phyloP scores from a whole-genome alignment of 1,140 invertebrate genomes.

The Pseudomyrmex cubaensis region DNA sequence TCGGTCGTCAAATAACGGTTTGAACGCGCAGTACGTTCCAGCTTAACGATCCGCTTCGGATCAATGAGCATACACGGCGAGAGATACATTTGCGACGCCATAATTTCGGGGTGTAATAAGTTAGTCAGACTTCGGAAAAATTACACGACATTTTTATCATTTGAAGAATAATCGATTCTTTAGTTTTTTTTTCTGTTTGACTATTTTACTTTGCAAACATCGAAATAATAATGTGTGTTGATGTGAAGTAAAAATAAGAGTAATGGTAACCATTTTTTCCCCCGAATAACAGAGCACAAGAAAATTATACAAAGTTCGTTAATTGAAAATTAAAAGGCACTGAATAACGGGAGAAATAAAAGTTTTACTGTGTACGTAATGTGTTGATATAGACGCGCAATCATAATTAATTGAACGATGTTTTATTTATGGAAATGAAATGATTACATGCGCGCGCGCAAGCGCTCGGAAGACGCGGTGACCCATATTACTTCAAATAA shows the following conservation, averaged over 20 bases:
- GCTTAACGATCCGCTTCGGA: constrained; percentile 41
- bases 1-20: constrained; percentile 66
- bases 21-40: constrained; percentile 45
- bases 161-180: no score
- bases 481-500: constrained; percentile 48
- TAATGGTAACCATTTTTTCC: background rate
- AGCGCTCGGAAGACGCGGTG: constrained; percentile 39
- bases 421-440: constrained; percentile 48
- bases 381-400: background rate
- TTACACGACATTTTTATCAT: background rate
- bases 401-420: constrained; percentile 29
- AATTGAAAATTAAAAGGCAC: background rate
- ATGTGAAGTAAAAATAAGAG: background rate
- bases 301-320: background rate
- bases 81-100: background rate
- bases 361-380: background rate
- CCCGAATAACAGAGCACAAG: background rate
- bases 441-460: background rate
- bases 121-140: background rate
- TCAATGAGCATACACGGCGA: constrained; percentile 45
- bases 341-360: constrained; percentile 6
- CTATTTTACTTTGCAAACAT: background rate
- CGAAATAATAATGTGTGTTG: background rate
- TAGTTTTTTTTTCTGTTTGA: background rate
- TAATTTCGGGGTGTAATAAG: background rate